These are phyloP conservation scores for Cherax quadricarinatus DNA, from an alignment of 1,140 invertebrate species.

Conservation along the genomic window DNA sequence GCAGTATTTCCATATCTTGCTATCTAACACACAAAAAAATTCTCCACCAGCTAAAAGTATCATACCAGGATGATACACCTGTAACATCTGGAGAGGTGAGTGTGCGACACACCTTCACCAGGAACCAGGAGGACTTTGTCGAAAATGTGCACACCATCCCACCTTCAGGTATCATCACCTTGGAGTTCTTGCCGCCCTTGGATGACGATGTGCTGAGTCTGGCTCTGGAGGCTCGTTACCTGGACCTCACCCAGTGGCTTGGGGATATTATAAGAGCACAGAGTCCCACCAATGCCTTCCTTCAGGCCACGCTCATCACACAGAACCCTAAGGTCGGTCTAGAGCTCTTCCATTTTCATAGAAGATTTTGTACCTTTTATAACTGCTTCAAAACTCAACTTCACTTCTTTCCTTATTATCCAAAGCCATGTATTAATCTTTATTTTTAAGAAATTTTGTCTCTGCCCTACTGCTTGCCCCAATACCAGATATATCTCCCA, in stretches of 20 bases:
- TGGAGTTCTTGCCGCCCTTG: slow-evolving; percentile 84
- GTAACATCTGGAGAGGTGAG: slow-evolving; percentile 82
- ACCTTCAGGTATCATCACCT: slow-evolving; percentile 83
- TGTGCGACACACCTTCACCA: slow-evolving; percentile 83
- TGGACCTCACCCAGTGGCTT: slow-evolving; percentile 87
- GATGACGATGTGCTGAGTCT: slow-evolving; percentile 76
- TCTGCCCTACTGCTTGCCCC: not conserved
- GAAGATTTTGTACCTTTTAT: too few species aligned
- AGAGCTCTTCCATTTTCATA: not conserved
- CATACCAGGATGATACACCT: slow-evolving; percentile 86
- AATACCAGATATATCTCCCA: not conserved
- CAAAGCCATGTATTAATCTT: too few species aligned
- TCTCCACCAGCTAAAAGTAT: slow-evolving; percentile 81
- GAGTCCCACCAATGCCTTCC: slow-evolving; percentile 85
- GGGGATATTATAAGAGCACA: slow-evolving; percentile 86
- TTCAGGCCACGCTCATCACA: slow-evolving; percentile 85
- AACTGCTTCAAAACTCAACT: too few species aligned
- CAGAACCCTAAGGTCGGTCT: slow-evolving; percentile 79
- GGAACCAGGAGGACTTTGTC: slow-evolving; percentile 82
- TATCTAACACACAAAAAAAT: not conserved
- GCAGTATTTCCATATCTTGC: too few species aligned
- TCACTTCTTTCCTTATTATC: not conserved
- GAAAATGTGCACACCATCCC: slow-evolving; percentile 81
- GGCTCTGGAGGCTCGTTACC: slow-evolving; percentile 81
- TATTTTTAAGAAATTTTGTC: too few species aligned